These are phyloP conservation scores for Cosmia trapezina DNA, from an alignment of 2,888 invertebrate species.

Conservation along the genomic window DNA sequence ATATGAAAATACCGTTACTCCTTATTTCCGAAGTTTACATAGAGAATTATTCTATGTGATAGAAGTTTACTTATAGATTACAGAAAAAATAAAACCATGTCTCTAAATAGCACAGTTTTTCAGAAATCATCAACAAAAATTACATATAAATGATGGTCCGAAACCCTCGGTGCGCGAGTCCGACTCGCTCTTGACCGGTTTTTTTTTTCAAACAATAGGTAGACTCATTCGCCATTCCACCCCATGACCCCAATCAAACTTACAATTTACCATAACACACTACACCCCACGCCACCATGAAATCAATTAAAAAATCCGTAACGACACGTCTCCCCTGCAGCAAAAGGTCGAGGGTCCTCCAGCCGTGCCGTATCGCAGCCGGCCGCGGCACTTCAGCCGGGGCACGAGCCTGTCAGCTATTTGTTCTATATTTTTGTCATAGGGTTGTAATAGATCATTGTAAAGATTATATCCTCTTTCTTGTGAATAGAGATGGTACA, in stretches of 20 bases:
- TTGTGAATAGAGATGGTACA: background rate
- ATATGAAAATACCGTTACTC: no score
- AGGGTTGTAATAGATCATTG: slow-evolving; percentile 8
- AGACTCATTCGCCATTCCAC: background rate
- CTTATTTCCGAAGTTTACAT: no score
- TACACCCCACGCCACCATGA: slow-evolving; percentile 34
- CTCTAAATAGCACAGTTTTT: no score
- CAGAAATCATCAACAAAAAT: no score
- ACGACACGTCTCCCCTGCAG: slow-evolving; percentile 12
- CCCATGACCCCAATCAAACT: slow-evolving; percentile 34
- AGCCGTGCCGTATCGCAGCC: slow-evolving; percentile 75
- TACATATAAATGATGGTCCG: no score
- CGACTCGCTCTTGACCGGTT: no score
- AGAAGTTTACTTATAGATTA: no score
- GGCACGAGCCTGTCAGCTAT: slow-evolving; percentile 12
- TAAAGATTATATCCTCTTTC: background rate
- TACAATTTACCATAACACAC: slow-evolving; percentile 28
- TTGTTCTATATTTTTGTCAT: slow-evolving; percentile 16
- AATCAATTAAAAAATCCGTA: slow-evolving; percentile 59
- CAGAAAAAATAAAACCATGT: no score
- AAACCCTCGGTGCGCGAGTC: no score
- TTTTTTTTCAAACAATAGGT: background rate
- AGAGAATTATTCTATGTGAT: no score
- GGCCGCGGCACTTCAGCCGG: slow-evolving; percentile 39
- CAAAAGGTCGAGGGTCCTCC: slow-evolving; percentile 64